Evolutionary conservation across 1,140 invertebrate genomes (phyloP).

Genomic region (Ostrea edulis): DNA sequence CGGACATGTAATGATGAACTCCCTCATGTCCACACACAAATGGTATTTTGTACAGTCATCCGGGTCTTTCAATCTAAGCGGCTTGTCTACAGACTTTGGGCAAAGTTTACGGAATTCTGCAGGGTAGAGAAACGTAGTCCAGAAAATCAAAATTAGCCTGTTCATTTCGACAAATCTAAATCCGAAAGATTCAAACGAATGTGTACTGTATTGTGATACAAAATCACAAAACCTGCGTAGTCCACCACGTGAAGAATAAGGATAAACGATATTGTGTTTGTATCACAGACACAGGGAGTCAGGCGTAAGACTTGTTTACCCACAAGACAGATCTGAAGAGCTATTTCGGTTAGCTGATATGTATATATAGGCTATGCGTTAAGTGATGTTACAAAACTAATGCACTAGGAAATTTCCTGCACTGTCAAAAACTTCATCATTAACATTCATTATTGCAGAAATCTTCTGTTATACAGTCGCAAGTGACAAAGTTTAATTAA

Average conservation of each 20-base stretch:
- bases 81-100: background rate
- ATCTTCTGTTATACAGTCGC: background rate
- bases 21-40: constrained; percentile 33
- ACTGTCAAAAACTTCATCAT: constrained; percentile 16
- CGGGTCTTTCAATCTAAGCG: background rate
- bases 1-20: constrained; percentile 38
- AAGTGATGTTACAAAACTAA: background rate
- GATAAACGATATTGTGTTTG: no score
- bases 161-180: background rate
- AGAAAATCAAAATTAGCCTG: background rate
- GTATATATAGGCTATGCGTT: background rate
- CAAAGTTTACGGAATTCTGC: background rate
- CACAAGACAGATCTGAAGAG: no score
- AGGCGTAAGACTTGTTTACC: no score
- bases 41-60: constrained; percentile 41
- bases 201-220: no score
- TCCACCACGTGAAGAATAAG: no score
- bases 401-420: background rate
- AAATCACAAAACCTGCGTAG: no score
- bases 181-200: no score
- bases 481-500: background rate
- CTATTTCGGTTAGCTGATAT: background rate
- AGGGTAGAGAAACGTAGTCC: background rate
- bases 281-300: no score
- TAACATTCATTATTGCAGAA: constrained; percentile 27